phyloP scores from a whole-genome alignment of 2,797 vertebrate species.

The Lepilemur septentrionalis region DNA sequence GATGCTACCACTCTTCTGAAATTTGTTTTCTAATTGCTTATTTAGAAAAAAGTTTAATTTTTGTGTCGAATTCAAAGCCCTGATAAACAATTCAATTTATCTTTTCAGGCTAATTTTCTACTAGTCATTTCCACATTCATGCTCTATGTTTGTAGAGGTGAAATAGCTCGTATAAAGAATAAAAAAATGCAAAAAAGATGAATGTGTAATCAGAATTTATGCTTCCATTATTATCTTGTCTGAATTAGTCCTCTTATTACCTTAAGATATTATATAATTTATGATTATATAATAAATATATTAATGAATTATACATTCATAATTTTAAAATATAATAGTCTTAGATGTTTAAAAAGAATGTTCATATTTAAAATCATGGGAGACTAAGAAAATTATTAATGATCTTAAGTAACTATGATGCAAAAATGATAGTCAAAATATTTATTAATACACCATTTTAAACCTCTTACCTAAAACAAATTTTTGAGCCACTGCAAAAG shows the following conservation, averaged over 20 bases:
- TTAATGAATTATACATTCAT: neutral
- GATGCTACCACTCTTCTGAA: neutral
- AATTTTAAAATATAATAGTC: neutral
- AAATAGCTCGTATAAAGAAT: neutral
- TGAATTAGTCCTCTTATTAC: neutral
- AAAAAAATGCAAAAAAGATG: neutral
- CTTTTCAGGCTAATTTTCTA: neutral
- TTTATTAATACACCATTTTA: slow-evolving; percentile 38
- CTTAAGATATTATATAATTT: neutral
- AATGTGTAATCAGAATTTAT: neutral
- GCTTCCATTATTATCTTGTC: neutral
- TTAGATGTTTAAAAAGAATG: neutral
- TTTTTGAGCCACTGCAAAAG: neutral
- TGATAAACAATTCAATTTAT: neutral
- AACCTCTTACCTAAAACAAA: slow-evolving; percentile 19
- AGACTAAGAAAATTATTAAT: neutral
- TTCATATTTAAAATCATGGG: neutral
- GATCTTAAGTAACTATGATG: slow-evolving; percentile 46
- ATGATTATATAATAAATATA: neutral
- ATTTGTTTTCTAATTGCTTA: neutral
- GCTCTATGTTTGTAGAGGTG: neutral
- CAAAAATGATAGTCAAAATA: slow-evolving; percentile 30
- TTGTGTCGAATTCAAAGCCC: neutral
- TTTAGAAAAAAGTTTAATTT: neutral
- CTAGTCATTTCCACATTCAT: neutral